Evolutionary conservation across 2,797 vertebrate species (phyloP).

Genomic region (Phoxinus dragarum): DNA sequence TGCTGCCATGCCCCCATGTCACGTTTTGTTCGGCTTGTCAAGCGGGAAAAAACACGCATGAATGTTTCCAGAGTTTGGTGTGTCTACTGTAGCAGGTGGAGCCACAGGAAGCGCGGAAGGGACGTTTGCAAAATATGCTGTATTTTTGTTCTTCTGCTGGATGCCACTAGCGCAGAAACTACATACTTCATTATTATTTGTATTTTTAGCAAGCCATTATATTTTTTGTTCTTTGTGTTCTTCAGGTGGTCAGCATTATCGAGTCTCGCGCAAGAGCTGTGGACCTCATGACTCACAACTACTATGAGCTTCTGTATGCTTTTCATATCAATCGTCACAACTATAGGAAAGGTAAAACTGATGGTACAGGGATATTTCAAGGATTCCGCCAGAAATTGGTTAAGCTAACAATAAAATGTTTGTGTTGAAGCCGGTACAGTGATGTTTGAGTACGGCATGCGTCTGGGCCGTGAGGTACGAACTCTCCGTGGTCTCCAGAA

Average conservation of each 20-base stretch:
- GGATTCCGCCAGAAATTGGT: background rate
- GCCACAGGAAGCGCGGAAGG: too few relatives aligned
- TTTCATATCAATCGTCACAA: slow-evolving; percentile 96
- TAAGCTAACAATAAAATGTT: background rate
- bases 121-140: too few relatives aligned
- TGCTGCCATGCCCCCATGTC: too few relatives aligned
- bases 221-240: background rate
- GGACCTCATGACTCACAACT: slow-evolving; percentile 94
- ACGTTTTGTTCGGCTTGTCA: too few relatives aligned
- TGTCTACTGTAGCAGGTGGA: too few relatives aligned
- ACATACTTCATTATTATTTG: background rate
- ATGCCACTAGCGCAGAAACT: background rate
- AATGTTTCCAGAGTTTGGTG: too few relatives aligned
- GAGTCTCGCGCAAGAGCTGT: slow-evolving; percentile 91
- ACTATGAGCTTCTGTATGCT: slow-evolving; percentile 94
- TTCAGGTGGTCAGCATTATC: slow-evolving; percentile 92
- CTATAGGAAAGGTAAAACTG: slow-evolving; percentile 90
- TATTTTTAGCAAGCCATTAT: background rate
- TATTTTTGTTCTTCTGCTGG: too few relatives aligned
- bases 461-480: slow-evolving; percentile 90
- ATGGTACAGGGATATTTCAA: background rate
- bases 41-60: too few relatives aligned
- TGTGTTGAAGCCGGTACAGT: slow-evolving; percentile 85
- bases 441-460: slow-evolving; percentile 95
- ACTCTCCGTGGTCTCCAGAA: slow-evolving; percentile 89